phyloP scores from a whole-genome alignment of 2,888 invertebrate species.

The Acronicta aceris region DNA sequence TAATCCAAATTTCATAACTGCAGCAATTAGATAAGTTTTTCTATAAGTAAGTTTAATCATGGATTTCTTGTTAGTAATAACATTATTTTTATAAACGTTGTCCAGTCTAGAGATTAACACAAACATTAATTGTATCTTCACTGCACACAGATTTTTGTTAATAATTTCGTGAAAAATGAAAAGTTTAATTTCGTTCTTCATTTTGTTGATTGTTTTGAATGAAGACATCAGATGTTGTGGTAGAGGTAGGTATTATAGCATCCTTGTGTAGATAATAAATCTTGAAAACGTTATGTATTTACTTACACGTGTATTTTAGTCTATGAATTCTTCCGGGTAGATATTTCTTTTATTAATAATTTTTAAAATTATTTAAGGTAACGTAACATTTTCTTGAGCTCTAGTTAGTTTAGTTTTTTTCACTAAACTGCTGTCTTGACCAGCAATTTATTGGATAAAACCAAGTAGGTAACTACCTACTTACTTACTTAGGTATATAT shows the following conservation, averaged over 20 bases:
- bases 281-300: neutral
- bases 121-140: neutral
- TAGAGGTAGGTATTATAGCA: slow-evolving; percentile 14
- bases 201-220: slow-evolving; percentile 19
- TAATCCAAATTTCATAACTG: slow-evolving; percentile 36
- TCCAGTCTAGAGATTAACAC: neutral
- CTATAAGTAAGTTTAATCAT: slow-evolving; percentile 16
- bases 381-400: too few relatives aligned
- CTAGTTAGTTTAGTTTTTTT: too few relatives aligned
- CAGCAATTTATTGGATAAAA: too few relatives aligned
- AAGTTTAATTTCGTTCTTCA: slow-evolving; percentile 8
- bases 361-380: too few relatives aligned
- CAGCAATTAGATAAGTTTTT: slow-evolving; percentile 21
- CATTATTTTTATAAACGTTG: slow-evolving; percentile 15
- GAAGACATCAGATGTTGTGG: slow-evolving; percentile 16
- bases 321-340: neutral
- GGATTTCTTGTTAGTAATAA: neutral
- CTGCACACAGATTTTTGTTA: neutral
- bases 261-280: neutral
- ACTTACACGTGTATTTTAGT: slow-evolving; percentile 1
- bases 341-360: too few relatives aligned
- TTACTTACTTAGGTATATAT: too few relatives aligned
- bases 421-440: too few relatives aligned
- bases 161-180: slow-evolving; percentile 34
- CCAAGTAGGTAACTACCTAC: too few relatives aligned